These are phyloP conservation scores for Eupsilia transversa DNA, from an alignment of 2,888 invertebrate genomes.

Conservation along the genomic window DNA sequence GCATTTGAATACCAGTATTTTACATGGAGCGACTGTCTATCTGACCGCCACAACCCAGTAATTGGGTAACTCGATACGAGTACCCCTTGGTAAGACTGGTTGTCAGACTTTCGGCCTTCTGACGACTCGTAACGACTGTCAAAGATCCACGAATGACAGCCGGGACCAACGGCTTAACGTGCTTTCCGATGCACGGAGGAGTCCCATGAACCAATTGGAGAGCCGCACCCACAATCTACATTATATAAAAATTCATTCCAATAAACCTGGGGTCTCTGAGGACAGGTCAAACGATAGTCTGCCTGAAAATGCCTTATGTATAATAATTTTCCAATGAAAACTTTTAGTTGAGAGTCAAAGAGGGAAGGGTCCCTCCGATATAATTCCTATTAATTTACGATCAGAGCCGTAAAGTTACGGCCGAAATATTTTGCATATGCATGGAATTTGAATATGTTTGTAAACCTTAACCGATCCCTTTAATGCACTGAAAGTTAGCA, in stretches of 20 bases:
- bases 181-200: too few relatives aligned
- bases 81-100: too few relatives aligned
- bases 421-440: constrained; percentile 66
- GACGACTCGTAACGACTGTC: too few relatives aligned
- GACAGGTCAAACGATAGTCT: constrained; percentile 29
- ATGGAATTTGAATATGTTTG: constrained; percentile 65
- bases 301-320: constrained; percentile 43
- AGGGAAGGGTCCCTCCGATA: constrained; percentile 36
- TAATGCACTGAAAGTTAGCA: constrained; percentile 64
- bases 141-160: too few relatives aligned
- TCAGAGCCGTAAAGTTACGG: constrained; percentile 54
- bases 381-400: constrained; percentile 62
- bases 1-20: too few relatives aligned
- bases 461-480: constrained; percentile 53
- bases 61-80: too few relatives aligned
- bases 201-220: neutral
- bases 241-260: constrained; percentile 11
- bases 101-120: too few relatives aligned
- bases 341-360: constrained; percentile 50
- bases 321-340: constrained; percentile 57
- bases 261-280: constrained; percentile 3
- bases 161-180: too few relatives aligned
- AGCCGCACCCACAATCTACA: neutral
- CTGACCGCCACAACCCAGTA: too few relatives aligned
- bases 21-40: too few relatives aligned